Evolutionary conservation across 2,113 vertebrate genomes (phyloP), one percentile per base, ranked within the genome.

Genomic region (Channa maculata): DNA sequence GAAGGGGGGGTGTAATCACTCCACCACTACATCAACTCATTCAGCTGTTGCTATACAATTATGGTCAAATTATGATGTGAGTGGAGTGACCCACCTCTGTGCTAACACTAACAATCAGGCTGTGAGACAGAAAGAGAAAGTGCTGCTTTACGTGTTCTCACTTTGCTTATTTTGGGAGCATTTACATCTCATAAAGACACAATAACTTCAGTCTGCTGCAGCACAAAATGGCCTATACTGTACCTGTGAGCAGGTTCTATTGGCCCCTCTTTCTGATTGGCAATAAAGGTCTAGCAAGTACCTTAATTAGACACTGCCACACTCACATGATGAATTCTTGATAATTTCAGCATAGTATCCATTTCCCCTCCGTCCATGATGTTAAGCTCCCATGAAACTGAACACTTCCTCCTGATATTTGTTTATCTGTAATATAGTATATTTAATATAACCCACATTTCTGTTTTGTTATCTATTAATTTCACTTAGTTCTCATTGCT

Each of bases 41-140:
- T 77, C 80, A 73, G 71, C 86, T 74, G 87, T 86, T 86, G 83
- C 79, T 74, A 75, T 77, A 73, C 73, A 79, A 66, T 91, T 88
- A 86, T 72, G 62, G 55, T 69, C 13, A 64, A 70, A 83, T 71
- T 37, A 74, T 58, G 55, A 53, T n/a, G 48, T 8, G 52, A 76
- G 60, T 49, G 73, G 0, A 71, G 60, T 10, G 71, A 77, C 72
- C 38, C 49, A 24, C 12, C 14, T 0, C 24, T 0, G 11, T 0
- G 13, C 49, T 14, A 12, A 37, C 5, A 39, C 49, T 36, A 34
- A 65, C 54, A 37, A 24, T n/a, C 38, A 57, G 8, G 37, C 4
- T 41, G 55, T 5, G 43, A 0, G 39, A 5, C 37, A 41, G 38
- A 12, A 14, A 46, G 46, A 12, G 46, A 5, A 13, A 2, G 3